Conservation (phyloP, 2,888 invertebrate species). For the Dicroscelio sp. region DNA sequence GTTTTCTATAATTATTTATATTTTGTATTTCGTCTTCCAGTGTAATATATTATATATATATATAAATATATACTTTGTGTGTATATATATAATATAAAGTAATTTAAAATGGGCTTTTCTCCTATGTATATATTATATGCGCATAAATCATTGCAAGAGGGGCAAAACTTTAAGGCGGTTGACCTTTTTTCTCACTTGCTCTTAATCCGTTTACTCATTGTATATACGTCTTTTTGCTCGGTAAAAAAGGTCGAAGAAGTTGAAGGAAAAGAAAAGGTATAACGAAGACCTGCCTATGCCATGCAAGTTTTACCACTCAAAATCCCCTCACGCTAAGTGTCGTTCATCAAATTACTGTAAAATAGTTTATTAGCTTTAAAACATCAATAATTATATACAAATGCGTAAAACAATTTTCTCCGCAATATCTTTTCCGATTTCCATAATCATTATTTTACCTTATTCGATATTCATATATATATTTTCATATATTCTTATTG, state of each 20-base stretch:
- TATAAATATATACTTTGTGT: slow-evolving; percentile 61
- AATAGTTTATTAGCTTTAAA: slow-evolving; percentile 90
- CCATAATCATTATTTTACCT: slow-evolving; percentile 87
- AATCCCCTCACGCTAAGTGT: slow-evolving; percentile 82
- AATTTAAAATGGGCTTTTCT: slow-evolving; percentile 73
- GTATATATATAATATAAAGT: slow-evolving; percentile 64
- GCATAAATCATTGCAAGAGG: slow-evolving; percentile 85
- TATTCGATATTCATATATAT: slow-evolving; percentile 79
- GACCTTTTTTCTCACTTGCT: slow-evolving; percentile 76
- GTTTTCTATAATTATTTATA: slow-evolving; percentile 66
- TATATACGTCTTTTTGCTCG: slow-evolving; percentile 43
- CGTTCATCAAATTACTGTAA: slow-evolving; percentile 89
- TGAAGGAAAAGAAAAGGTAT: slow-evolving; percentile 53
- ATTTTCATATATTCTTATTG: slow-evolving; percentile 82
- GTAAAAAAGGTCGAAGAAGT: slow-evolving; percentile 22
- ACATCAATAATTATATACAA: slow-evolving; percentile 91
- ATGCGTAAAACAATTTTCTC: slow-evolving; percentile 91
- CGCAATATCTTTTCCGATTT: slow-evolving; percentile 88
- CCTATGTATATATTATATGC: slow-evolving; percentile 79
- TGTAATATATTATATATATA: slow-evolving; percentile 60
- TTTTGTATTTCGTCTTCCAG: slow-evolving; percentile 69
- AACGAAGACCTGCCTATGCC: slow-evolving; percentile 76
- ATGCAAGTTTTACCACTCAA: slow-evolving; percentile 81
- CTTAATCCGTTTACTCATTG: slow-evolving; percentile 73
- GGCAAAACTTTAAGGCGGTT: slow-evolving; percentile 86